A percentile compares a stretch with the other conserved stretches of the same genome.
Evolutionary conservation across 1,140 invertebrate species (phyloP).

Genomic region (Penaeus indicus): DNA sequence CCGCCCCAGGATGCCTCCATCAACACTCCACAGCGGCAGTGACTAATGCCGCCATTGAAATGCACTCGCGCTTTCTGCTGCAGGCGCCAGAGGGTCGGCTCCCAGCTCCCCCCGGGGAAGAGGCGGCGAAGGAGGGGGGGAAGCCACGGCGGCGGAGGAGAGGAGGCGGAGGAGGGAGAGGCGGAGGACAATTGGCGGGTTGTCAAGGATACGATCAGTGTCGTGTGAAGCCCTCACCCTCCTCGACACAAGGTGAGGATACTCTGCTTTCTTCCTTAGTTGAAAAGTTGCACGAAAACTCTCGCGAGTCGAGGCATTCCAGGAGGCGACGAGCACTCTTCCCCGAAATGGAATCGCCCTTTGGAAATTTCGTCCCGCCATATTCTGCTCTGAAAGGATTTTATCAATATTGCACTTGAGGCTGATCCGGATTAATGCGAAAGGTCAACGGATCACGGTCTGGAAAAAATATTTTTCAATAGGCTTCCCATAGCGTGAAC

Average conservation of each 20-base stretch:
- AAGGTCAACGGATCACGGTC: no score
- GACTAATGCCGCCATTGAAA: background rate
- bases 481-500: no score
- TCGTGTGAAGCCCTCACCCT: slow-evolving; percentile 47
- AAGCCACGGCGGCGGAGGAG: slow-evolving; percentile 28
- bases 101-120: background rate
- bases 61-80: background rate
- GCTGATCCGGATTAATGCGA: no score
- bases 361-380: no score
- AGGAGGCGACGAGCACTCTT: no score
- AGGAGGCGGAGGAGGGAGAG: slow-evolving; percentile 40
- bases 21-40: background rate
- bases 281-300: background rate
- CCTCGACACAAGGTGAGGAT: slow-evolving; percentile 45
- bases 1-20: no score
- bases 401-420: no score
- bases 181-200: slow-evolving; percentile 26
- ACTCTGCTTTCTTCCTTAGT: background rate
- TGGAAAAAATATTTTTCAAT: no score
- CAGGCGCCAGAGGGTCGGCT: background rate
- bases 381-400: no score
- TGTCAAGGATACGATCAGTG: slow-evolving; percentile 39
- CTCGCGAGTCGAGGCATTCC: background rate
- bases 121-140: background rate
- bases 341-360: no score